Evolutionary conservation across 2,113 vertebrate species (phyloP), one percentile per base, ranked within the genome.

Genomic region (Tiliqua scincoides): DNA sequence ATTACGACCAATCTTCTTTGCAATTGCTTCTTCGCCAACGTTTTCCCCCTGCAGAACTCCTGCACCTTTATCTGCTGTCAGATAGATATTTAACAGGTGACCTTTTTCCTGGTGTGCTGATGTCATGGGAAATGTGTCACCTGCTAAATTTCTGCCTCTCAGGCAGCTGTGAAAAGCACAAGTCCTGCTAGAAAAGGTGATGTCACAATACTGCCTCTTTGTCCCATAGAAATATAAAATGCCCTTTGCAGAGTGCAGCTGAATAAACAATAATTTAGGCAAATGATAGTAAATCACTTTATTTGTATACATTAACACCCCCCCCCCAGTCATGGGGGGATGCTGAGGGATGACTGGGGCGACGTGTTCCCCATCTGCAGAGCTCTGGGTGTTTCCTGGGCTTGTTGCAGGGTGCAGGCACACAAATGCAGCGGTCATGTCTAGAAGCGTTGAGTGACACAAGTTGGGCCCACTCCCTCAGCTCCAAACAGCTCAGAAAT

Each of bases 161-260:
- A 57, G 25, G 67, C 6, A 71, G 48, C 32, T 21, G 37, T 40
- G 35, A 40, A 59, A 23, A 54, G 81, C 65, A 71, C 61, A 76
- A 87, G 9, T 30, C 85, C 59, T 78, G n/a, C 40, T 14, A 81
- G 48, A 71, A 43, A 37, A 72, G 89, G 18, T 89, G 87, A 48
- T 48, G 8, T 48, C 8, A 57, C 73, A 89, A 79, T 75, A n/a
- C 67, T 86, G 43, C 63, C 61, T 32, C 54, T 48, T 37, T 87
- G 48, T 76, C 82, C 88, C 72, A 17, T 89, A 78, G 0, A 0
- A 89, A 85, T 63, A n/a, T 43, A 67, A 71, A 88, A 88, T 59
- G 35, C 1, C 81, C 40, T 71, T 81, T 83, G 20, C 67, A 93
- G 83, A 92, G 67, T 18, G 68, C 43, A 6, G 61, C 88, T 91